A percentile compares a stretch with the other conserved stretches of the same genome.
Evolutionary conservation across 1,140 invertebrate species (phyloP).

Genomic region (Hyposmocoma kahamanoa): DNA sequence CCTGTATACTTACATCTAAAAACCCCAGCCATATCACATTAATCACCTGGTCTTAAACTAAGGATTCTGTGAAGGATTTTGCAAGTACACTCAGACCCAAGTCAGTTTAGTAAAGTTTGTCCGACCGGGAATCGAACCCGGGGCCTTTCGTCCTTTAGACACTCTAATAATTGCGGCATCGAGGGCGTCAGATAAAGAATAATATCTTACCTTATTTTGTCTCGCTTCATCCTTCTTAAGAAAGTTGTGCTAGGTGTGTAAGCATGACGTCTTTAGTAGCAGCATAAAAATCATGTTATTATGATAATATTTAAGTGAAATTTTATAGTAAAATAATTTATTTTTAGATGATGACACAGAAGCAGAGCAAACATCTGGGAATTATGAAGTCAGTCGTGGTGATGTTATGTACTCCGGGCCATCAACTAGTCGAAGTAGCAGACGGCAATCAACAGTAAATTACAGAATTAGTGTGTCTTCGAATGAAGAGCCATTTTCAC

Average conservation of each 20-base stretch:
- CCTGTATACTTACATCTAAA: neutral
- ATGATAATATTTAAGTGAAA: neutral
- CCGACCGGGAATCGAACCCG: neutral
- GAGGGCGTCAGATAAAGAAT: neutral
- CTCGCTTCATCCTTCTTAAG: no score
- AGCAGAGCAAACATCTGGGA: neutral
- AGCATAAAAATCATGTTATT: no score
- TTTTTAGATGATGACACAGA: neutral
- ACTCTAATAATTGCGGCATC: neutral
- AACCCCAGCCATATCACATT: neutral
- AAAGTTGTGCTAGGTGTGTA: no score
- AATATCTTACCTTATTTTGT: neutral
- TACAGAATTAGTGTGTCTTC: neutral
- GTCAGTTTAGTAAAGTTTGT: neutral
- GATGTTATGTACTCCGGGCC: neutral
- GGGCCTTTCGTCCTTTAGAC: neutral
- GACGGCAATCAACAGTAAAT: neutral
- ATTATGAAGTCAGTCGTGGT: neutral
- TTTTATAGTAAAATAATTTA: neutral
- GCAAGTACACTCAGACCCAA: neutral
- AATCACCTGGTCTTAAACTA: neutral
- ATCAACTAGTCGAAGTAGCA: neutral
- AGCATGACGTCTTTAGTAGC: neutral
- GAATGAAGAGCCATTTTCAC: neutral
- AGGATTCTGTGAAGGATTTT: neutral